Base-by-base conservation (phyloP, 1,140 invertebrate species). In the Pogonomyrmex barbatus region DNA sequence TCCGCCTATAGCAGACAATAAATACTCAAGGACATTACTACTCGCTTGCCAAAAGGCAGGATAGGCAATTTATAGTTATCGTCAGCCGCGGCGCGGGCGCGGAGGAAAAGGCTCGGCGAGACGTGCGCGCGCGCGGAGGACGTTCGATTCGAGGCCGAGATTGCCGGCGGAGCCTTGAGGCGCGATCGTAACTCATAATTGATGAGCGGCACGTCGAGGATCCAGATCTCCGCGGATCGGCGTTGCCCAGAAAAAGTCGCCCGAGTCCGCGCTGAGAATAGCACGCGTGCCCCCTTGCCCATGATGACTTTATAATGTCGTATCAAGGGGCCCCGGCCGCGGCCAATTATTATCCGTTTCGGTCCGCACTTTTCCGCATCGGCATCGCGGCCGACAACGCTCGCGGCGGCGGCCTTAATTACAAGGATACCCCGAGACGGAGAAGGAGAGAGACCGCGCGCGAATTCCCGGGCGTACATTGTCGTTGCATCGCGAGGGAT, bases 121-220 rank as follows among this genome's bases (percentile, higher is more conserved):
- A 65, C 42, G 52, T 47, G 50, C 52, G 58, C 30, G 33, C 60
- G 33, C 60, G 65, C 39, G 67, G 79, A 73, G 79, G 79, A 83
- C 68, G 56, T 85, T 78, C 82, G 82, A 85, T 85, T 78, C 71
- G 82, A 77, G 82, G 60, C n/a, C 73, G 82, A 85, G 82, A 85
- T 85, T 78, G 82, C 58, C 52, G 67, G 79, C 9, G 68, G 50
- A 78, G 45, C 84, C 84, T 86, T 81, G 84, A 68, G 84, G 84
- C 63, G 76, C 76, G 76, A 86, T 86, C 76, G 84, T 86, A 86
- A 86, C 84, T 86, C 76, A 86, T 86, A 86, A 86, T 86, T 86
- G 84, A 86, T 79, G 84, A 86, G 60, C 84, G 75, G 60, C 84
- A 65, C 63, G 84, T 67, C 84, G 73, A 30, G 83, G 83, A 85